Base-by-base conservation (phyloP, 2,113 vertebrate species). In the Campylomormyrus numenius region DNA sequence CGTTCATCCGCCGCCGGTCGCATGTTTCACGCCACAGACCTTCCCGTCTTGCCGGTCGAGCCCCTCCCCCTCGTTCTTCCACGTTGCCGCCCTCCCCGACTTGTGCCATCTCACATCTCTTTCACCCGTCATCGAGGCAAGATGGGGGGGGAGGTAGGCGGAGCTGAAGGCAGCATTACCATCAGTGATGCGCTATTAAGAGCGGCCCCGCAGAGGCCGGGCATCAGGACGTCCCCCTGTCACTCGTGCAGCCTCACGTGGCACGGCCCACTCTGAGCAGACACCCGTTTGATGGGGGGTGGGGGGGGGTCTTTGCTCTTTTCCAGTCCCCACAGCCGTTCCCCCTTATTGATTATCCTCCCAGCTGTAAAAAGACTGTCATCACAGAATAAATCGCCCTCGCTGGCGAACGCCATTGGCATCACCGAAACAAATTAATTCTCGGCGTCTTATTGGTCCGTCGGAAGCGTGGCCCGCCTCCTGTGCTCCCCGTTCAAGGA, bases 401-500 rank as follows among this genome's bases (percentile, higher is more conserved):
- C 5, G 5, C 31, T 31, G 10, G 15, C 31, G 39, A 11, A 27
- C 11, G 19, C 1, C 42, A 74, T 70, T 50, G 39, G 27, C 31
- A 77, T 77, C 31, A 6, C 31, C 5, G 10, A 17, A 35, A 17
- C 11, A 4, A 13, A 74, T 74, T 39, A 31, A 35, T 74, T 66
- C 70, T 1, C 27, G 1, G 1, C 31, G 70, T 39, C 5, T 15
- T 42, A 15, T 77, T 9, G 1, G 27, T 49, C 24, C 13, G 39
- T 19, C 42, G n/a, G 24, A 31, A 89, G 80, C 42, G 90, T 91
- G 13, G 27, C 77, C 13, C 87, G 91, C 91, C 5, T 91, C 83
- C 88, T 90, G 90, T 89, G 87, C 85, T 91, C 92, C 92, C 90
- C 91, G 89, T 90, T 70, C 91, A 92, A 93, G 91, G 90, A 94